Evolutionary conservation across 2,888 invertebrate genomes (phyloP), one percentile per base, ranked within the genome.

Genomic region (Arenicola marina): DNA sequence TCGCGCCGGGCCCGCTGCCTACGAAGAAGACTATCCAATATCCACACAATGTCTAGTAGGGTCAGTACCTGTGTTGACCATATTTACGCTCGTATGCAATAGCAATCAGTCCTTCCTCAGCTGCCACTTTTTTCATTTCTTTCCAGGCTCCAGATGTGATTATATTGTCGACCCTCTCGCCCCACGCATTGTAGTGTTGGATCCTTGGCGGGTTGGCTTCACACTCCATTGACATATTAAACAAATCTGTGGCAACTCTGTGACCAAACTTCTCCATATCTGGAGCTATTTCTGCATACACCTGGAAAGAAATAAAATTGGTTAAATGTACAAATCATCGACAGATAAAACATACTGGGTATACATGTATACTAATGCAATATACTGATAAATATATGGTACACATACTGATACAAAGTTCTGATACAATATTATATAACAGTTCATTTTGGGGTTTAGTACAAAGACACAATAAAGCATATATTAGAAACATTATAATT

Each of bases 61-160:
- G 11, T 11, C 11, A n/a, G 32, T 31, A 83, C 83, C 84, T 83
- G 70, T 74, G 81, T 61, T 80, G 75, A 3, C 70, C 77, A 73
- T 76, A 78, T 62, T 82, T 78, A 48, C 82, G 76, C 61, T 86
- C 84, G 74, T 87, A 87, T 1, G 85, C 85, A 61, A 83, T 78
- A 1, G 86, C 83, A 51, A 87, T 79, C 0, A 87, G 76, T 1
- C 87, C 87, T 74, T 87, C 87, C 73, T 86, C 84, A 2, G 87
- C 87, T 4, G 86, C 79, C 26, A 87, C 81, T 24, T 75, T 74
- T 67, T 87, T 86, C 80, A 86, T 80, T 62, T 76, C 72, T 53
- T 82, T 81, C 87, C 87, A 87, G 7, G 87, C 87, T 21, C 78
- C 70, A 61, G 85, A 85, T 1, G 86, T 86, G 28, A 84, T 79